Base-by-base conservation (phyloP, 2,888 invertebrate genomes). In the Chalcis sispes region DNA sequence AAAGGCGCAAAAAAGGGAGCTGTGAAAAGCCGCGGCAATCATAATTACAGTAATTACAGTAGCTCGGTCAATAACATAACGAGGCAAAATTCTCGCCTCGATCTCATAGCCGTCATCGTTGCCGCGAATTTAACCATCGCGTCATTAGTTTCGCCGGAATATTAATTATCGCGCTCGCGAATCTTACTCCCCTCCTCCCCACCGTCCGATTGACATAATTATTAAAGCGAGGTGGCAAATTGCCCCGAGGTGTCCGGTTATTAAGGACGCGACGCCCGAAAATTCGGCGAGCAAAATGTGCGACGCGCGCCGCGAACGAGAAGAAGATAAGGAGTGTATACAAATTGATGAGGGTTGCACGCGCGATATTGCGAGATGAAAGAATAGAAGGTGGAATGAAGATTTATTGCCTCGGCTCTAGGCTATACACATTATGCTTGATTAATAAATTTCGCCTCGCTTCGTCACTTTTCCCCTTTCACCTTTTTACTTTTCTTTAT, bases 371-470 rank as follows among this genome's bases (percentile, higher is more conserved):
- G 36, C 58, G 48, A 69, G 36, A 36, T 61, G 15, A 61, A 61
- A 71, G 61, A 71, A 71, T 71, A 54, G 62, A 18, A 54, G 71
- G 18, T 42, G 29, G 52, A 62, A 71, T 71, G 71, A 71, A 71
- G 71, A 71, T 71, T 62, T 71, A 71, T 71, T 42, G n/a, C 46
- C 13, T 18, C n/a, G 20, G 50, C 61, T 71, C 70, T 50, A 27
- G 40, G 52, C n/a, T 71, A 40, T 29, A 20, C 54, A 62, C 62
- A 72, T 62, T 54, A 62, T 64, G 4, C 71, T 62, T 62, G 71
- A 72, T 52, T 72, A 72, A 64, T 62, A 52, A 70, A 70, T 20
- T 59, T 40, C 61, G 13, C n/a, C 32, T 69, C 29, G 54, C 13
- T 52, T 36, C 48, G 10, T 50, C 29, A 27, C 20, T 1, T n/a